These are phyloP conservation scores for Lagenorhynchus albirostris DNA, from an alignment of 2,113 vertebrate species.

Conservation along the genomic window DNA sequence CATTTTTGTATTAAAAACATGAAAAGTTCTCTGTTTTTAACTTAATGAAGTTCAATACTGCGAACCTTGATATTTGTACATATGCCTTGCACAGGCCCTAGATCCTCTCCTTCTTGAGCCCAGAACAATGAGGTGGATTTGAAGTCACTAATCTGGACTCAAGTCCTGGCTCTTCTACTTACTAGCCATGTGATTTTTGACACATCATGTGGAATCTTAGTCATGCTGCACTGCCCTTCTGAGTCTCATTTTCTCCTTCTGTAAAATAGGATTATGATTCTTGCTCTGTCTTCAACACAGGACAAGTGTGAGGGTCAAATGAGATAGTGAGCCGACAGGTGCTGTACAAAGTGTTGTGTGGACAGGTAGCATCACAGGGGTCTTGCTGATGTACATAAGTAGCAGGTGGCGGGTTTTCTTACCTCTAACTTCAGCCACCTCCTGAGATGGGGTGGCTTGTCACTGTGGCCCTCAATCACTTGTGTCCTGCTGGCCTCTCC, in stretches of 20 bases:
- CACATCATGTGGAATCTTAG: rapidly evolving
- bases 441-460: not conserved
- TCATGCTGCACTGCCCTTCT: not conserved
- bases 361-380: not conserved
- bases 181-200: not conserved
- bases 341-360: not conserved
- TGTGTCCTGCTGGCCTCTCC: not conserved
- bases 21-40: not conserved
- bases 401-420: not conserved
- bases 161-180: not conserved
- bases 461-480: not conserved
- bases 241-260: not conserved
- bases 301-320: not conserved
- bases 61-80: not conserved
- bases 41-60: not conserved
- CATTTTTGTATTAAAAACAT: not conserved
- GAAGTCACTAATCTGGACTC: not conserved
- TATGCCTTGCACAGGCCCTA: not conserved
- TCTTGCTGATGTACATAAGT: not conserved
- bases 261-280: not conserved
- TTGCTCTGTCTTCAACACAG: not conserved
- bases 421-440: not conserved
- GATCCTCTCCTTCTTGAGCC: not conserved
- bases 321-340: not conserved
- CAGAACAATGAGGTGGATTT: not conserved